Evolutionary conservation across 2,797 vertebrate species (phyloP), one percentile per base, ranked within the genome.

Genomic region (Falco columbarius): DNA sequence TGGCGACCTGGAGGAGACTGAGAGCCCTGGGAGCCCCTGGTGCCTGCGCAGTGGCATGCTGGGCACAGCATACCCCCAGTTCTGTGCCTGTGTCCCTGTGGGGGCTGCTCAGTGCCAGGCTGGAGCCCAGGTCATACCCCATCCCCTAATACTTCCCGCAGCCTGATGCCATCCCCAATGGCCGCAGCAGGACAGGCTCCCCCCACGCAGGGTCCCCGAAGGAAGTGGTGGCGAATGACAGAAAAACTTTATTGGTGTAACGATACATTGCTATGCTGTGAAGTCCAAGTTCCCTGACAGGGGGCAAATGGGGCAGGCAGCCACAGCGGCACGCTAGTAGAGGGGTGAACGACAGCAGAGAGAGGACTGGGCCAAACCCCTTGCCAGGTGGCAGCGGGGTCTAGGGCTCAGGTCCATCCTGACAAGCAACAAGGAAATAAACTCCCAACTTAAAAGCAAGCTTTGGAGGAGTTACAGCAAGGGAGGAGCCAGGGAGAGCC

Each of bases 171-270:
- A 7, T 8, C 26, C 42, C 40, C 40, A 15, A 42, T 15, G 40
- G 14, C 40, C 40, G 14, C 40, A 15, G 40, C 40, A 15, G 40
- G 40, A 42, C 15, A 15, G 40, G 40, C 40, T 42, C 40, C 40
- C 40, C 40, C 40, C 40, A 42, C 40, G 40, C 1, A 10, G 49
- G 8, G 32, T 14, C 38, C 61, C 49, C 20, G 1, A n/a, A 19
- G 30, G 75, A 61, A 23, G 36, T 27, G 55, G 14, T 11, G 29
- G 12, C 9, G 14, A 40, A 16, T 36, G 40, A 71, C 44, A 71
- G 86, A 63, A 81, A 74, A 71, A 13, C n/a, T 94, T 95, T 95
- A 95, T 90, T 83, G 79, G 55, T 42, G 54, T 32, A 27, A 65
- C 11, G 52, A 51, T 26, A 70, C 81, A 75, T 18, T 22, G 81